These are phyloP conservation scores for Trinorchestia longiramus DNA, from an alignment of 1,140 invertebrate species.

Conservation along the genomic window DNA sequence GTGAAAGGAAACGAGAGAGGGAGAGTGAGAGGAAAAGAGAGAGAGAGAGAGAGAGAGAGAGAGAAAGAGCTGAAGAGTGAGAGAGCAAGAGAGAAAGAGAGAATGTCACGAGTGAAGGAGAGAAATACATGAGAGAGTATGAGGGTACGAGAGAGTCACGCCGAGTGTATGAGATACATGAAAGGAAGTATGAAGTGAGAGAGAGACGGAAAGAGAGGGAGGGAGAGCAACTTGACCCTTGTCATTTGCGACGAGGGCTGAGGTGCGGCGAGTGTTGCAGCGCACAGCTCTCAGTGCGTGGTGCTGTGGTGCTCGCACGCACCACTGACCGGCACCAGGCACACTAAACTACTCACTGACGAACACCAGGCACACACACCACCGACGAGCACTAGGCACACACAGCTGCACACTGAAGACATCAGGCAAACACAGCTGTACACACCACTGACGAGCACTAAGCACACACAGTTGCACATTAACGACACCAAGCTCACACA, in stretches of 20 bases:
- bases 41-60: slow-evolving; percentile 27
- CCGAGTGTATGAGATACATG: slow-evolving; percentile 46
- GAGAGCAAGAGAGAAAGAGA: slow-evolving; percentile 11
- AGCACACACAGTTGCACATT: too few relatives aligned
- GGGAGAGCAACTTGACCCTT: slow-evolving; percentile 49
- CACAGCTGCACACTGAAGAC: too few relatives aligned
- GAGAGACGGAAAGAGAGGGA: slow-evolving; percentile 12
- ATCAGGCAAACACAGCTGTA: too few relatives aligned
- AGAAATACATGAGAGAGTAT: slow-evolving; percentile 48
- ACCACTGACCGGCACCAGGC: too few relatives aligned
- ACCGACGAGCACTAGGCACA: too few relatives aligned
- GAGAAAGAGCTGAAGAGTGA: not conserved
- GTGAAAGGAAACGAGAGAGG: not conserved
- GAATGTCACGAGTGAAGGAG: slow-evolving; percentile 45
- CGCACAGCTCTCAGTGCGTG: slow-evolving; percentile 53
- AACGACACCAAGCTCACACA: too few relatives aligned
- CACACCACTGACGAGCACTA: too few relatives aligned
- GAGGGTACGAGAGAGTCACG: not conserved
- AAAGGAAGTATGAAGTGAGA: not conserved
- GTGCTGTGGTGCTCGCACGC: not conserved
- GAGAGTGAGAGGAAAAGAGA: slow-evolving; percentile 12
- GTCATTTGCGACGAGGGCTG: not conserved
- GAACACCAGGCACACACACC: too few relatives aligned
- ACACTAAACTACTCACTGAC: too few relatives aligned
- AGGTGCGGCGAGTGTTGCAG: not conserved